Conservation (phyloP, 2,113 vertebrate genomes). For the Scatophagus argus region DNA sequence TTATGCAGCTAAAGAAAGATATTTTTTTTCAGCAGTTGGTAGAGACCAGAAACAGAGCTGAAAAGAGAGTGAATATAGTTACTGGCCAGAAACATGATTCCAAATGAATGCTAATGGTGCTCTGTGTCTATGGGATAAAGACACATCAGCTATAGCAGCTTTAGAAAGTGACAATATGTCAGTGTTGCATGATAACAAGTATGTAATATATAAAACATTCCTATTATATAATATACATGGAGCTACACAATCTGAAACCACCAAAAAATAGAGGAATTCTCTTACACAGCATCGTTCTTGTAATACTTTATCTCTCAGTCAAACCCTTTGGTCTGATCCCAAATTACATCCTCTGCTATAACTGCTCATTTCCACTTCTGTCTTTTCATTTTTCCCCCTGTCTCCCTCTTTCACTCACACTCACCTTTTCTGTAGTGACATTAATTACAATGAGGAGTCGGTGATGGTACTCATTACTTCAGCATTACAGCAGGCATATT, state of each 20-base stretch:
- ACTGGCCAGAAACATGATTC: not conserved
- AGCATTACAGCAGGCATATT: conserved; percentile 53
- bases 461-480: conserved; percentile 50
- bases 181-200: not conserved
- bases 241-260: not conserved
- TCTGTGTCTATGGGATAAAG: not conserved
- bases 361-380: conserved; percentile 58
- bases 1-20: not conserved
- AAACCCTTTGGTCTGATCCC: conserved; percentile 18
- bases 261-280: not conserved
- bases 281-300: conserved; percentile 5
- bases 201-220: not conserved
- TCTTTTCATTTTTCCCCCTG: conserved; percentile 33
- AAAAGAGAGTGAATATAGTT: not conserved
- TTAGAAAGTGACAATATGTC: not conserved
- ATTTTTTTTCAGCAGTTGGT: not conserved
- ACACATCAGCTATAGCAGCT: not conserved
- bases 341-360: conserved; percentile 54
- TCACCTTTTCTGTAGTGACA: conserved; percentile 47
- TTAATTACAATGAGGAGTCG: conserved; percentile 69
- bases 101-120: not conserved
- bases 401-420: conserved; percentile 33
- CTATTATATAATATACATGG: too few relatives aligned
- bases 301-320: conserved; percentile 38
- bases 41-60: not conserved